These are phyloP conservation scores for Leiothrix lutea DNA, from an alignment of 2,113 vertebrate genomes.

Conservation along the genomic window DNA sequence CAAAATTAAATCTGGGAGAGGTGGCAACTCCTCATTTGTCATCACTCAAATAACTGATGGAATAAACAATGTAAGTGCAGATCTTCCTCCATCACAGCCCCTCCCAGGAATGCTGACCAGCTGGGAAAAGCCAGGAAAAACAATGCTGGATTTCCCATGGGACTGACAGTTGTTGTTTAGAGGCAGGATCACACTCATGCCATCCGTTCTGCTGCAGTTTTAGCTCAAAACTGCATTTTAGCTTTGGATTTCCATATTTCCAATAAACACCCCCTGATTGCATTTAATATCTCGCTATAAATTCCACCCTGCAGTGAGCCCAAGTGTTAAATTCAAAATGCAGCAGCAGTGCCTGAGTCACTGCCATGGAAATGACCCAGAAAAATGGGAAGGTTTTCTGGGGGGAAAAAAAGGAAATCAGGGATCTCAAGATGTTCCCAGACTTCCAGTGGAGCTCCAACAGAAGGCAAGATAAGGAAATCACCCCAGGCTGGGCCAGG, in stretches of 20 bases:
- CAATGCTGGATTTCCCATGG: background rate
- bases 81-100: background rate
- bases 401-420: background rate
- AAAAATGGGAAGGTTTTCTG: background rate
- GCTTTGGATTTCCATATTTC: background rate
- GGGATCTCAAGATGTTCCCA: background rate
- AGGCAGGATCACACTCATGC: background rate
- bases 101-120: background rate
- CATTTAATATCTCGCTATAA: background rate
- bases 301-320: background rate
- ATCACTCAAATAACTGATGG: background rate
- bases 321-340: background rate
- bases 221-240: background rate
- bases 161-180: background rate
- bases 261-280: background rate
- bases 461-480: background rate
- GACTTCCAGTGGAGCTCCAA: background rate
- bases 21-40: background rate
- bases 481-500: background rate
- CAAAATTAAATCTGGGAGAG: too few species aligned
- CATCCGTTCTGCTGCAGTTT: background rate
- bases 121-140: background rate
- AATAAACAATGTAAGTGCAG: background rate
- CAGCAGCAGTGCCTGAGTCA: background rate
- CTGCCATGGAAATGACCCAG: background rate